phyloP scores from a whole-genome alignment of 30 jellyfish, hydroid and myxozoan species.

The Hydra vulgaris region DNA sequence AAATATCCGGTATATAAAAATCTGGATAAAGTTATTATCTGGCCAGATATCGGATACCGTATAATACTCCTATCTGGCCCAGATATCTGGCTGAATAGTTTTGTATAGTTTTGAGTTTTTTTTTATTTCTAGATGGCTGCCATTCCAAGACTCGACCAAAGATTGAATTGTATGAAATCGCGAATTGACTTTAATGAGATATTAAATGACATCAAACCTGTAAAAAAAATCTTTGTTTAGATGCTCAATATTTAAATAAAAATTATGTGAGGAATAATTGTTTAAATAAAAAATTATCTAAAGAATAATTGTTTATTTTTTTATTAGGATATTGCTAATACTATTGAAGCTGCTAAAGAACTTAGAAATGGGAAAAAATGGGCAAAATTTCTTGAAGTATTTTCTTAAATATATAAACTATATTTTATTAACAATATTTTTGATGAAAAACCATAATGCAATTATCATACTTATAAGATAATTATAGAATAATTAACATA shows the following conservation, averaged over 20 bases:
- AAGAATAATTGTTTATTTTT: not conserved
- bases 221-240: slow-evolving; percentile 13
- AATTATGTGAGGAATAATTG: not conserved
- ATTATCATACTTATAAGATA: no score
- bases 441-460: no score
- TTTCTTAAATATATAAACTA: not conserved
- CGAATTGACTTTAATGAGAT: slow-evolving; percentile 54
- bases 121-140: slow-evolving; percentile 43
- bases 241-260: not conserved
- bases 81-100: no score
- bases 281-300: not conserved
- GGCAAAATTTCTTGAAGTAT: slow-evolving; percentile 78
- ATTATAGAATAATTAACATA: no score
- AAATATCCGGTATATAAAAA: no score
- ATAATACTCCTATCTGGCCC: no score
- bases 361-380: slow-evolving; percentile 47
- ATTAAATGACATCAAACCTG: slow-evolving; percentile 80
- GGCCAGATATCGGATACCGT: no score
- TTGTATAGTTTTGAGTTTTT: no score
- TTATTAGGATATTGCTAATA: slow-evolving; percentile 75
- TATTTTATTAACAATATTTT: not conserved
- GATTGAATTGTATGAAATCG: slow-evolving; percentile 62
- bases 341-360: slow-evolving; percentile 89
- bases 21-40: no score
- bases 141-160: slow-evolving; percentile 66